These are phyloP conservation scores for Muscina levida DNA, from an alignment of 2,888 invertebrate genomes.

Conservation along the genomic window DNA sequence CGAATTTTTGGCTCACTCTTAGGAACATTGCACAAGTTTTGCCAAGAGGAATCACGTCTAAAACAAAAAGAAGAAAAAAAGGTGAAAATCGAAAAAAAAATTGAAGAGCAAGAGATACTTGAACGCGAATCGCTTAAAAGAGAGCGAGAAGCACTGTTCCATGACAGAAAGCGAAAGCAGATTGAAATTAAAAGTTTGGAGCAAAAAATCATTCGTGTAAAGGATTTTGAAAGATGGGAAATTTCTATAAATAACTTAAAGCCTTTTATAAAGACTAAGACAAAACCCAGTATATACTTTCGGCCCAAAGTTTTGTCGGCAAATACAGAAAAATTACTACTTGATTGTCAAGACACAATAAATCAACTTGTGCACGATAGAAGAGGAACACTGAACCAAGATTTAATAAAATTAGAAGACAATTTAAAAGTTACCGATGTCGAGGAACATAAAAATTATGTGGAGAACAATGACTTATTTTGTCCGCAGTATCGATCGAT, in stretches of 20 bases:
- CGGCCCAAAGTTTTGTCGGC: constrained; percentile 89
- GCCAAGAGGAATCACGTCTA: constrained; percentile 94
- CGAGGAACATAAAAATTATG: constrained; percentile 56
- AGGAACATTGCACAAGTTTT: constrained; percentile 97
- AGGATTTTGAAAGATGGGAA: constrained; percentile 95
- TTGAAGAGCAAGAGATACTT: constrained; percentile 93
- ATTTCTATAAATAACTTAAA: constrained; percentile 87
- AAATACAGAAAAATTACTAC: constrained; percentile 85
- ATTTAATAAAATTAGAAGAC: constrained; percentile 84
- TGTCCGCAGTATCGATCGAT: too few relatives aligned
- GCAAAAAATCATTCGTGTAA: constrained; percentile 92
- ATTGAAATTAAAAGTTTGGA: constrained; percentile 93
- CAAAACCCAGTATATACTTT: constrained; percentile 93
- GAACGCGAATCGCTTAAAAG: constrained; percentile 92
- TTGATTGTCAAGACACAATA: constrained; percentile 83
- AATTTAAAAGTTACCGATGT: constrained; percentile 71
- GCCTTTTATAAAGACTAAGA: constrained; percentile 92
- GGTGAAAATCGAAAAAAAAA: constrained; percentile 90
- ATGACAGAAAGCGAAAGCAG: constrained; percentile 92
- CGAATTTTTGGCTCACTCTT: constrained; percentile 97
- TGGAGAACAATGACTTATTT: background rate
- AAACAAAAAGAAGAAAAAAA: constrained; percentile 93
- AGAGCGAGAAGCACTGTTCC: constrained; percentile 91
- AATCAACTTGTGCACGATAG: constrained; percentile 85
- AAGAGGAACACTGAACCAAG: constrained; percentile 83